Evolutionary conservation across 1,140 invertebrate genomes (phyloP).

Genomic region (Anoplolepis gracilipes): DNA sequence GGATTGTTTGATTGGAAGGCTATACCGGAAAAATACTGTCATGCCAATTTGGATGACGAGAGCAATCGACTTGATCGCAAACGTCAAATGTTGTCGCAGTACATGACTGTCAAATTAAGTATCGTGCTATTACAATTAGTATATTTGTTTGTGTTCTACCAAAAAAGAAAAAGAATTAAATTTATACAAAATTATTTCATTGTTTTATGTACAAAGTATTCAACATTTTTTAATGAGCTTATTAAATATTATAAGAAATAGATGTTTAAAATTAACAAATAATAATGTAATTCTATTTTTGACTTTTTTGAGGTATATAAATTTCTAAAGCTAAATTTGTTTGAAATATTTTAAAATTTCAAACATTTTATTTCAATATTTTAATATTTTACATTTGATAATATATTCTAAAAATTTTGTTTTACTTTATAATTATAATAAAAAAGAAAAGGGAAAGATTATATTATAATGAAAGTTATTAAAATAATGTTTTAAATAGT

Average conservation of each 20-base stretch:
- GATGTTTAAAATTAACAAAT: neutral
- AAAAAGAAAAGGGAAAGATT: too few relatives aligned
- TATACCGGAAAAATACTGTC: conserved; percentile 62
- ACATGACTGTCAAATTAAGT: conserved; percentile 34
- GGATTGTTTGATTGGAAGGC: conserved; percentile 46
- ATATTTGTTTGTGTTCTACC: neutral
- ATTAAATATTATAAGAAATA: neutral
- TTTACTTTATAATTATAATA: too few relatives aligned
- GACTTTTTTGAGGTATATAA: neutral
- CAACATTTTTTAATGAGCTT: conserved; percentile 21
- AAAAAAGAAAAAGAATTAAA: conserved; percentile 7
- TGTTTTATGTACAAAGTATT: neutral
- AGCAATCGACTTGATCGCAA: conserved; percentile 55
- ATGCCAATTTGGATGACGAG: conserved; percentile 57
- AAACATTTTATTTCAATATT: too few relatives aligned
- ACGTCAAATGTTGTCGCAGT: conserved; percentile 47
- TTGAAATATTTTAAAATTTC: too few relatives aligned
- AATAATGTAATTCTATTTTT: neutral
- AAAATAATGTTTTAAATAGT: too few relatives aligned
- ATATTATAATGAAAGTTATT: too few relatives aligned
- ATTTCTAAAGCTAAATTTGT: neutral
- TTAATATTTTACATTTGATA: too few relatives aligned
- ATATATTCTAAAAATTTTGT: too few relatives aligned
- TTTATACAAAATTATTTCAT: neutral
- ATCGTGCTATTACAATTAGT: conserved; percentile 21